These are phyloP conservation scores for Diarsia dahlii DNA, from an alignment of 2,888 invertebrate species.

Conservation along the genomic window DNA sequence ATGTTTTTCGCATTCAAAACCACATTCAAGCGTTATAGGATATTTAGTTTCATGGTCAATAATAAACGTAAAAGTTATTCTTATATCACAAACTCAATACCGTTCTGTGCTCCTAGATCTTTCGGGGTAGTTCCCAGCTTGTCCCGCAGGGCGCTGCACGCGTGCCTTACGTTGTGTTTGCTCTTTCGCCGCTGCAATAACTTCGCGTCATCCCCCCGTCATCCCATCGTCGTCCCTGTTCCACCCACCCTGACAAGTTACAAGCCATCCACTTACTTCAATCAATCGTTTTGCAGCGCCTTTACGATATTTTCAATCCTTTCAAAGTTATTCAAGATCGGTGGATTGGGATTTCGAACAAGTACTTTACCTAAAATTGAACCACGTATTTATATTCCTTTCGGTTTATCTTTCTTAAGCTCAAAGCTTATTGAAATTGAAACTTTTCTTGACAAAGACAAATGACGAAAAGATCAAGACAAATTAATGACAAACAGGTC, in stretches of 20 bases:
- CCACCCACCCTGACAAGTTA: slow-evolving; percentile 11
- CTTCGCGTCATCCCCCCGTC: background rate
- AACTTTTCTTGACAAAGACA: background rate
- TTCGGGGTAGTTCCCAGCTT: background rate
- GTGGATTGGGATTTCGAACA: background rate
- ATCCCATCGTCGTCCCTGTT: background rate
- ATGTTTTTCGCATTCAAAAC: background rate
- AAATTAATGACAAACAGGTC: slow-evolving; percentile 13
- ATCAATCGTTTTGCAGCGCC: background rate
- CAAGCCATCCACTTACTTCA: background rate
- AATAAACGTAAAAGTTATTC: too few species aligned
- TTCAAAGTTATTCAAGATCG: background rate
- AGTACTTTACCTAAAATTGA: background rate
- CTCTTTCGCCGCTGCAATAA: background rate
- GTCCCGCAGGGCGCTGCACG: background rate
- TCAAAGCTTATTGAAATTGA: slow-evolving; percentile 7
- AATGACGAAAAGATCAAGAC: slow-evolving; percentile 14
- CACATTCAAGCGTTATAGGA: too few species aligned
- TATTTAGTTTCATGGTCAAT: too few species aligned
- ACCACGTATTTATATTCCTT: slow-evolving; percentile 2
- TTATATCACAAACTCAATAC: background rate
- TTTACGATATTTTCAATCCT: slow-evolving; percentile 2
- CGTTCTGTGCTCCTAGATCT: too few species aligned
- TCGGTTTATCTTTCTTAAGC: background rate
- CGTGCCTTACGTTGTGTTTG: background rate